A percentile compares a stretch with the other conserved stretches of the same genome.
phyloP scores from a whole-genome alignment of 2,113 vertebrate species.

The Rana temporaria region DNA sequence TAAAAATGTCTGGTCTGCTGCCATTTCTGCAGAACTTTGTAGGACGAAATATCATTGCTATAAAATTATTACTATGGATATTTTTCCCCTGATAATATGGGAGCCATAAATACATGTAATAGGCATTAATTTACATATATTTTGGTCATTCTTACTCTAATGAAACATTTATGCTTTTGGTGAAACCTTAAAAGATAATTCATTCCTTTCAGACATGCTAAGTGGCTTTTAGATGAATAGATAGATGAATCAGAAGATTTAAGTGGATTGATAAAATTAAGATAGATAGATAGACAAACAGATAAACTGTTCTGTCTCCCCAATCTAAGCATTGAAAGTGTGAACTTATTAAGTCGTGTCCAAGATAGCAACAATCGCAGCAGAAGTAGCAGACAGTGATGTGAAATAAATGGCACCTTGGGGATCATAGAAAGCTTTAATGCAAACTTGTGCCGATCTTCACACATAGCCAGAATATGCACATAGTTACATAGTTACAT shows the following conservation, averaged over 20 bases:
- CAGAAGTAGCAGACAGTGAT: too few species aligned
- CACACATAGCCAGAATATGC: too few species aligned
- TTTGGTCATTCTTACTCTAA: constrained; percentile 4
- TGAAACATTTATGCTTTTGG: constrained; percentile 36
- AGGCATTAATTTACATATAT: constrained; percentile 47
- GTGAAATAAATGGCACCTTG: too few species aligned
- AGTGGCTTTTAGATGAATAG: not conserved
- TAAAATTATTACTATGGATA: constrained; percentile 62
- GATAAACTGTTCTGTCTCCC: too few species aligned
- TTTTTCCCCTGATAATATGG: constrained; percentile 59
- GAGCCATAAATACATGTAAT: constrained; percentile 22
- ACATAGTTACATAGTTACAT: too few species aligned
- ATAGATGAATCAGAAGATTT: not conserved
- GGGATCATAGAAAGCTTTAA: too few species aligned
- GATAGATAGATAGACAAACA: too few species aligned
- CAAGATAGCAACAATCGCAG: too few species aligned
- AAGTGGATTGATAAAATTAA: not conserved
- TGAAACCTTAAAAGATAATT: not conserved
- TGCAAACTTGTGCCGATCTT: too few species aligned
- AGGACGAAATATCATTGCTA: constrained; percentile 67
- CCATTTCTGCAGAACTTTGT: constrained; percentile 71
- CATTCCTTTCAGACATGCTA: not conserved
- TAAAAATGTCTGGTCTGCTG: constrained; percentile 73
- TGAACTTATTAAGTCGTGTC: too few species aligned
- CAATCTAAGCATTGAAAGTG: too few species aligned